Evolutionary conservation across 2,888 invertebrate species (phyloP).

Genomic region (Gymnocheta viridis): DNA sequence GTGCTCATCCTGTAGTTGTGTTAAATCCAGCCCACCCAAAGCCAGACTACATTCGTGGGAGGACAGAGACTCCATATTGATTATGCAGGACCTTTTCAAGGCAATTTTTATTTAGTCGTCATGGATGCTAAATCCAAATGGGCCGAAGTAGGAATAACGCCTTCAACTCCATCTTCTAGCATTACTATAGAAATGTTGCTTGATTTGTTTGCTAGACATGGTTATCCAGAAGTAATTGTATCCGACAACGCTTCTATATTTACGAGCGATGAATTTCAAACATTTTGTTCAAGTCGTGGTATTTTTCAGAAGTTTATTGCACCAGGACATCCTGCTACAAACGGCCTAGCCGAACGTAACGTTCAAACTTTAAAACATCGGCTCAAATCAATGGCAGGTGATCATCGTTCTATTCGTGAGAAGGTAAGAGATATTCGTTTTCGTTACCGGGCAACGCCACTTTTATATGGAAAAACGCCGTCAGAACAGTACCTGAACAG

Average conservation of each 20-base stretch:
- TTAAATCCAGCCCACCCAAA: no score
- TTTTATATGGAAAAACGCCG: slow-evolving; percentile 52
- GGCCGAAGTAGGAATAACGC: not conserved
- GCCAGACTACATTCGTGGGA: no score
- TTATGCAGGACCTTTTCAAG: not conserved
- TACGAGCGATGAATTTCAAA: no score
- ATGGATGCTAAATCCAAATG: no score
- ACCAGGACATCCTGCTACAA: no score
- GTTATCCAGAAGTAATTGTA: not conserved
- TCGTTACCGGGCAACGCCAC: slow-evolving; percentile 47
- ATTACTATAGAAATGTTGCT: not conserved
- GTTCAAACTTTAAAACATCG: slow-evolving; percentile 57
- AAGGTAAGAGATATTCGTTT: not conserved
- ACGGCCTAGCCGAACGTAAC: slow-evolving; percentile 61
- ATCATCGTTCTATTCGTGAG: not conserved
- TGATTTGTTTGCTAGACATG: not conserved
- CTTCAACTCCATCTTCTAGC: not conserved
- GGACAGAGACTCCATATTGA: not conserved
- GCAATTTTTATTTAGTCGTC: not conserved
- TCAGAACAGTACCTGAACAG: slow-evolving; percentile 47
- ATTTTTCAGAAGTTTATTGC: no score
- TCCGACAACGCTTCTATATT: no score
- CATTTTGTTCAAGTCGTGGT: not conserved
- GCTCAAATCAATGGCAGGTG: not conserved
- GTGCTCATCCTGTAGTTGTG: no score